Conservation (phyloP, 1,140 invertebrate species). For the Cryptotermes secundus region DNA sequence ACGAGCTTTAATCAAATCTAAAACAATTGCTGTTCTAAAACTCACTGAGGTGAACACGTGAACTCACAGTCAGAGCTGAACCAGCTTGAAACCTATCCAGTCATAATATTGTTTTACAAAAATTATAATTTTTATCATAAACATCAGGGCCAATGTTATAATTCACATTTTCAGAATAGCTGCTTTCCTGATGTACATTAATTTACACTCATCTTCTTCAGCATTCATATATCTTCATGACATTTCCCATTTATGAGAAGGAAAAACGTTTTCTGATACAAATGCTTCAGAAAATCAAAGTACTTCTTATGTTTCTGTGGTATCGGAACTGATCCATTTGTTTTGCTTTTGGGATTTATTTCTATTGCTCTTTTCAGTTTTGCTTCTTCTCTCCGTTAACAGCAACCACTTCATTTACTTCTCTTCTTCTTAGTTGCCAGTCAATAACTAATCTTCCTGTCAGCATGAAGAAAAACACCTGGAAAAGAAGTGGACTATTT, state of each 20-base stretch:
- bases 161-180: not conserved
- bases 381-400: slow-evolving; percentile 47
- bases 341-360: not conserved
- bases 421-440: slow-evolving; percentile 57
- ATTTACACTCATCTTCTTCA: not conserved
- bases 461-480: slow-evolving; percentile 94
- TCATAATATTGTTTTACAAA: too few relatives aligned
- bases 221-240: not conserved
- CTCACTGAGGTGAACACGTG: too few relatives aligned
- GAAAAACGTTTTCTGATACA: not conserved
- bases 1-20: too few relatives aligned
- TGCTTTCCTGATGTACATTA: not conserved
- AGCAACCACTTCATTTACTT: slow-evolving; percentile 44
- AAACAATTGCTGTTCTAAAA: too few relatives aligned
- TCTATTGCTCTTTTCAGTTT: slow-evolving; percentile 27
- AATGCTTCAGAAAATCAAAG: not conserved
- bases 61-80: too few relatives aligned
- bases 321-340: not conserved
- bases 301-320: not conserved
- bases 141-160: not conserved
- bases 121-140: not conserved
- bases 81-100: too few relatives aligned
- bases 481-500: slow-evolving; percentile 38
- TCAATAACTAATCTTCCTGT: slow-evolving; percentile 84
- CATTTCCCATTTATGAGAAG: not conserved